A percentile compares a stretch with the other conserved stretches of the same genome.
Conservation (phyloP, 2,113 vertebrate genomes). For the Aplodontia rufa region DNA sequence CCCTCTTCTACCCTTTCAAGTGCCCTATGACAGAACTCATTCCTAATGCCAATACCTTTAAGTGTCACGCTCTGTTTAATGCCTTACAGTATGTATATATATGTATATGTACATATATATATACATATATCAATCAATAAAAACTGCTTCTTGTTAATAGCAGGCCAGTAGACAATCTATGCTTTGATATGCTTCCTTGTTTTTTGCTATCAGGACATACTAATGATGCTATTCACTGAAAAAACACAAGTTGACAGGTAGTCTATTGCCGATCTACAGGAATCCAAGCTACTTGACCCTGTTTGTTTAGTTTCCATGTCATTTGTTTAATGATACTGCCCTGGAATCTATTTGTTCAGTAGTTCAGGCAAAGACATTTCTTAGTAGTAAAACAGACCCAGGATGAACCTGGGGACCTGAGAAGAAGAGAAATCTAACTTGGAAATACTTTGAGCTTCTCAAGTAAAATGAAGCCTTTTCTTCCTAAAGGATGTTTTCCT, state of each 20-base stretch:
- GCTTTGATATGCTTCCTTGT: slow-evolving; percentile 63
- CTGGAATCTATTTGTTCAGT: slow-evolving; percentile 71
- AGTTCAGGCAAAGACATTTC: slow-evolving; percentile 54
- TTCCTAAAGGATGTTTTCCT: slow-evolving; percentile 26
- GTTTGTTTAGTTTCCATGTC: slow-evolving; percentile 47
- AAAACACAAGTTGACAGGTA: slow-evolving; percentile 49
- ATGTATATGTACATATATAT: too few species aligned
- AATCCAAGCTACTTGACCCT: slow-evolving; percentile 73
- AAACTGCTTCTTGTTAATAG: not conserved
- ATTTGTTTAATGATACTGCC: slow-evolving; percentile 47
- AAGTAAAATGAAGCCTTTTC: not conserved
- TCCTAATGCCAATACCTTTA: slow-evolving; percentile 45
- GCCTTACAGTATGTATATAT: not conserved
- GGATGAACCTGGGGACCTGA: not conserved
- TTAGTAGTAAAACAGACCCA: slow-evolving; percentile 12
- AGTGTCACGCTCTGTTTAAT: slow-evolving; percentile 52
- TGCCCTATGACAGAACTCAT: slow-evolving; percentile 32
- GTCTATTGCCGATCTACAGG: slow-evolving; percentile 56
- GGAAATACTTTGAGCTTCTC: not conserved
- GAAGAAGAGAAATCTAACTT: not conserved
- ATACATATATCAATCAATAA: too few species aligned
- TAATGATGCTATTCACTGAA: slow-evolving; percentile 52
- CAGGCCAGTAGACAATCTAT: slow-evolving; percentile 7
- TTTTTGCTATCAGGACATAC: not conserved
- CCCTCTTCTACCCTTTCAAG: slow-evolving; percentile 67